Evolutionary conservation across 1,140 invertebrate genomes (phyloP).

Genomic region (Piezodorus guildinii): DNA sequence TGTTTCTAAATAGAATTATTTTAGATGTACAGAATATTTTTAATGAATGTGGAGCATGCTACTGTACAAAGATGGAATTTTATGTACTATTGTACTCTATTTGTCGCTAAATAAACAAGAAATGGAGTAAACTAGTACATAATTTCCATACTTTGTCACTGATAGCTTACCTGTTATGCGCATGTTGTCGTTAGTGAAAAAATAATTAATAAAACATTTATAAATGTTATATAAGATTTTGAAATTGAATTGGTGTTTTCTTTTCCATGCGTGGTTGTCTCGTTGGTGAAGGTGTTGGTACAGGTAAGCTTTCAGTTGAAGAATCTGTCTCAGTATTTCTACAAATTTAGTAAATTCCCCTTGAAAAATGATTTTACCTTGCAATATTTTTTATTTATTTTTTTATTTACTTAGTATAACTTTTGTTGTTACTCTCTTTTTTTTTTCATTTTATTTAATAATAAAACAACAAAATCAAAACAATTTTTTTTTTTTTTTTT

Average conservation of each 20-base stretch:
- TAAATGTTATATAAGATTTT: neutral
- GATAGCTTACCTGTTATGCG: constrained; percentile 15
- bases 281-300: constrained; percentile 23
- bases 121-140: neutral
- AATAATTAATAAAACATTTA: neutral
- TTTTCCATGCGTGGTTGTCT: constrained; percentile 23
- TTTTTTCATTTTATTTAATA: too few species aligned
- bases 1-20: constrained; percentile 15
- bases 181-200: constrained; percentile 13
- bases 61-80: neutral
- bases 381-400: neutral
- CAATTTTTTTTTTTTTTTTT: too few species aligned
- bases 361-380: neutral
- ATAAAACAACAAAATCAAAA: too few species aligned
- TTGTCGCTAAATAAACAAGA: neutral
- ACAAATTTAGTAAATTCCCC: neutral
- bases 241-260: constrained; percentile 20
- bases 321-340: constrained; percentile 2
- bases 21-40: constrained; percentile 1
- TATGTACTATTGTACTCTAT: neutral
- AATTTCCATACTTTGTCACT: constrained; percentile 1
- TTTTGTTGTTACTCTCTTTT: neutral
- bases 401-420: neutral
- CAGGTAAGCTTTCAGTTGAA: constrained; percentile 23
- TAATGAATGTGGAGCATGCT: constrained; percentile 10